Conservation (phyloP, 2,888 invertebrate species). For the Dendrolimus houi region DNA sequence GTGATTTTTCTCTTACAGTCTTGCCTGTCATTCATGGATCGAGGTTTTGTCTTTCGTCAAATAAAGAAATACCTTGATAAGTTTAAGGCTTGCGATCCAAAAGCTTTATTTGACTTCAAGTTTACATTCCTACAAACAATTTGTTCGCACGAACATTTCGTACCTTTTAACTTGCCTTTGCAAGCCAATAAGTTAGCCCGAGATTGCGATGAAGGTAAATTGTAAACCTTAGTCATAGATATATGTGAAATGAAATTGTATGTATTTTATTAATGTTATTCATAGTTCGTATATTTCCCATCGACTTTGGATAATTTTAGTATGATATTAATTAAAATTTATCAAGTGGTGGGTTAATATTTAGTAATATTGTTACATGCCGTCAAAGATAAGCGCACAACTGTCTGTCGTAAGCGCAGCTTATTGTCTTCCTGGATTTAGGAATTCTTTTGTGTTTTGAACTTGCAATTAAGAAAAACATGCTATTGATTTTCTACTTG, state of each 20-base stretch:
- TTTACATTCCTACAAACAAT: conserved; percentile 94
- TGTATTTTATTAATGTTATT: background rate
- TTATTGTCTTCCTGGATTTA: too few relatives aligned
- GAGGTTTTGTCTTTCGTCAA: conserved; percentile 93
- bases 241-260: background rate
- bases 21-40: conserved; percentile 94
- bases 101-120: conserved; percentile 92
- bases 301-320: too few relatives aligned
- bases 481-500: too few relatives aligned
- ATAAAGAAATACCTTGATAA: conserved; percentile 92
- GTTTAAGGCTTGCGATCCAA: conserved; percentile 87
- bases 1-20: conserved; percentile 73
- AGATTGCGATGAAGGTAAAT: conserved; percentile 51
- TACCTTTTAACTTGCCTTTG: conserved; percentile 94
- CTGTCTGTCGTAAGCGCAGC: too few relatives aligned
- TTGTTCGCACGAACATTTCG: conserved; percentile 95
- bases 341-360: too few relatives aligned
- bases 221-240: too few relatives aligned
- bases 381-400: too few relatives aligned
- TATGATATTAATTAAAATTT: too few relatives aligned
- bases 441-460: too few relatives aligned
- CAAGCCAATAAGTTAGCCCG: conserved; percentile 73
- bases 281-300: background rate
- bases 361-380: too few relatives aligned
- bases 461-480: too few relatives aligned